A percentile compares a stretch with the other conserved stretches of the same genome.
phyloP scores from a whole-genome alignment of 2,113 vertebrate genomes.

The Ardeotis arabs region DNA sequence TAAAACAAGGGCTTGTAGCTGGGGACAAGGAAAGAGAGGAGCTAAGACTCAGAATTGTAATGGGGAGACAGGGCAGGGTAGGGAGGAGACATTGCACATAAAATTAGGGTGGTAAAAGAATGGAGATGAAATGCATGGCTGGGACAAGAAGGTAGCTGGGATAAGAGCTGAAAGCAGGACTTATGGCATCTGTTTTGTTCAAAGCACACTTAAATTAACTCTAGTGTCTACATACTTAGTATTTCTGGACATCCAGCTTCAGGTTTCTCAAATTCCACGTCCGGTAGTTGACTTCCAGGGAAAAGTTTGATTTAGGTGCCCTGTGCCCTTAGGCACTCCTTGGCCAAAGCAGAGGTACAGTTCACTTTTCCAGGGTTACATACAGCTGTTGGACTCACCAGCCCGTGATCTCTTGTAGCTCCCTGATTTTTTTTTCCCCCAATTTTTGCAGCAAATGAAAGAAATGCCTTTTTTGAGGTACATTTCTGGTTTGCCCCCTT shows the following conservation, averaged over 20 bases:
- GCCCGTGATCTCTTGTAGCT: background rate
- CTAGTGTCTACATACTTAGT: background rate
- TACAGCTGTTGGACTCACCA: background rate
- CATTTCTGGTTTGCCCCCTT: background rate
- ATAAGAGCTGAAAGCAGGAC: background rate
- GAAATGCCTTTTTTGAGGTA: background rate
- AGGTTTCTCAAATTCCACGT: background rate
- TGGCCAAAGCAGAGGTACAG: background rate
- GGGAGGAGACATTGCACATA: background rate
- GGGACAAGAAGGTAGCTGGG: background rate
- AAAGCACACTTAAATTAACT: background rate
- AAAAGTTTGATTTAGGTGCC: background rate
- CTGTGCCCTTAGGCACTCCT: background rate
- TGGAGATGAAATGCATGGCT: background rate
- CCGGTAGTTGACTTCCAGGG: background rate
- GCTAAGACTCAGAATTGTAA: background rate
- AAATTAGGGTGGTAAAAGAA: background rate
- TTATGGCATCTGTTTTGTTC: background rate
- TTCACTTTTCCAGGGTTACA: background rate
- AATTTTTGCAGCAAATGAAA: background rate
- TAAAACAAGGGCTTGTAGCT: background rate
- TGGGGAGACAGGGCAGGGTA: background rate
- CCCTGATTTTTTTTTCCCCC: no score
- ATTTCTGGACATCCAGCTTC: background rate
- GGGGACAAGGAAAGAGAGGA: background rate